phyloP scores from a whole-genome alignment of 92 coral and sea anemone genomes.

The Desmophyllum pertusum region DNA sequence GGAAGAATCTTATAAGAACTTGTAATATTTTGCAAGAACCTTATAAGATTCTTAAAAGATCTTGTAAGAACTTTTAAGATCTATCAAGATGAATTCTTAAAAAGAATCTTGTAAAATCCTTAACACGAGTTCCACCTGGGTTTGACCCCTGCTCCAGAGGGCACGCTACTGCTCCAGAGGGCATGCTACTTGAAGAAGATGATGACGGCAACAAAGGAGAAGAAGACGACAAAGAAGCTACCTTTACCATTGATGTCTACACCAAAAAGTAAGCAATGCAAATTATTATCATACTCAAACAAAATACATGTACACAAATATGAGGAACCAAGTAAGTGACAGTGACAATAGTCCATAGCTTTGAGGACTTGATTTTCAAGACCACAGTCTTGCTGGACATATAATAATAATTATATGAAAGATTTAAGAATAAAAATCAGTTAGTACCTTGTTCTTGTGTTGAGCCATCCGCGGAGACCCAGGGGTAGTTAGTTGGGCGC shows the following conservation, averaged over 20 bases:
- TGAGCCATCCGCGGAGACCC: no score
- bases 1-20: not conserved
- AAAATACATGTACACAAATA: no score
- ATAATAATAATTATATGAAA: no score
- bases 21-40: not conserved
- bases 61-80: not conserved
- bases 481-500: no score
- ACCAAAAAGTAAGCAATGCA: not conserved
- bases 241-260: not conserved
- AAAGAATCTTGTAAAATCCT: not conserved
- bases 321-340: no score
- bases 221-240: not conserved
- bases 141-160: not conserved
- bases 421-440: no score
- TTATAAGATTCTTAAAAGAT: not conserved
- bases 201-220: not conserved
- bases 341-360: no score
- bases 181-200: not conserved
- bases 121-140: not conserved
- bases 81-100: not conserved
- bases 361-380: no score
- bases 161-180: not conserved
- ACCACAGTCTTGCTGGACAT: no score
- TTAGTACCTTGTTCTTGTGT: no score
- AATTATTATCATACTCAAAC: not conserved